Percentiles rank a stretch among this genome's conserved stretches.
Conservation (phyloP, 2,888 invertebrate genomes). For the Ceramica pisi region DNA sequence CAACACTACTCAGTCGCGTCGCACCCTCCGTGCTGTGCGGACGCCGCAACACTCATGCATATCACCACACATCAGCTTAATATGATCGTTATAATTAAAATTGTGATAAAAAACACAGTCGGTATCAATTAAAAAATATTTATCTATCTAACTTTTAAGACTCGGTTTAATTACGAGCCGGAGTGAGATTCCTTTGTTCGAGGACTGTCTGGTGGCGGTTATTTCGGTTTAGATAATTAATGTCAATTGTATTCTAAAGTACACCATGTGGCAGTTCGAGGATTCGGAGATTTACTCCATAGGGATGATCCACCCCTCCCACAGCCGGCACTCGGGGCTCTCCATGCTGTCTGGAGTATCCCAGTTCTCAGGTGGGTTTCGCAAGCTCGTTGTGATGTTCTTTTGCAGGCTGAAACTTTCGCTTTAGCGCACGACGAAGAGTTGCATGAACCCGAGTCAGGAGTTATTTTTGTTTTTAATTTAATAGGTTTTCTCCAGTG, state of each 20-base stretch:
- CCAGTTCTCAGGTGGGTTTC: slow-evolving; percentile 84
- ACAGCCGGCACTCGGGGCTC: slow-evolving; percentile 93
- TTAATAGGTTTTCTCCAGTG: background rate
- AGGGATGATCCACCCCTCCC: slow-evolving; percentile 94
- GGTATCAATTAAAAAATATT: slow-evolving; percentile 59
- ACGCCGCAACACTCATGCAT: slow-evolving; percentile 74
- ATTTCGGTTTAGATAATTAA: slow-evolving; percentile 59
- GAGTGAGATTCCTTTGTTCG: slow-evolving; percentile 61
- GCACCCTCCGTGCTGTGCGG: slow-evolving; percentile 82
- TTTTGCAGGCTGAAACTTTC: slow-evolving; percentile 19
- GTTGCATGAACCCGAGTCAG: slow-evolving; percentile 12
- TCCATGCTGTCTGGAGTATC: slow-evolving; percentile 87
- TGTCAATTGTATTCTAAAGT: slow-evolving; percentile 57
- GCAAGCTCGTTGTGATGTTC: slow-evolving; percentile 26
- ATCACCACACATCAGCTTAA: slow-evolving; percentile 78
- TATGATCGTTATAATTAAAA: slow-evolving; percentile 79
- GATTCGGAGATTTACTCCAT: slow-evolving; percentile 95
- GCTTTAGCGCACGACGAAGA: slow-evolving; percentile 4
- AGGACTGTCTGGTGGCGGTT: slow-evolving; percentile 47
- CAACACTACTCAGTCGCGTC: slow-evolving; percentile 88
- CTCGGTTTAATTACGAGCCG: slow-evolving; percentile 45
- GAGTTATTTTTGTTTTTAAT: background rate
- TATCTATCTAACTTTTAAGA: slow-evolving; percentile 18
- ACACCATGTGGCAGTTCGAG: slow-evolving; percentile 92
- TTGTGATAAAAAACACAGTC: slow-evolving; percentile 72